Base-by-base conservation (phyloP, 2,113 vertebrate genomes). In the Malurus elegans region DNA sequence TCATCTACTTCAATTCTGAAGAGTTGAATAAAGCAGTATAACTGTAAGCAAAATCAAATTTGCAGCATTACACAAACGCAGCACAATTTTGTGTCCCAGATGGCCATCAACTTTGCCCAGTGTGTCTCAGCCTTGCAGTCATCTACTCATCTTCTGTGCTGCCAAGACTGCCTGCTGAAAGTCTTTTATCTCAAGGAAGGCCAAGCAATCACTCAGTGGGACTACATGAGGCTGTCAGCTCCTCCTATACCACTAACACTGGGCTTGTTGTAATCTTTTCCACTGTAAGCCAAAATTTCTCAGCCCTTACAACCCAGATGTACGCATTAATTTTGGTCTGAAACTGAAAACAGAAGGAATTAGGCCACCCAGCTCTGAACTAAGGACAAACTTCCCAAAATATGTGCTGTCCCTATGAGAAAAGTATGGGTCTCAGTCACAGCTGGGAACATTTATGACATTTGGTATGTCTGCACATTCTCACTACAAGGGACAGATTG, bases 401-500 rank as follows among this genome's bases (percentile, higher is more conserved):
- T 92, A 50, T 93, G 54, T 72, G 86, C 44, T 95, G 94, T 86
- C 79, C 80, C 88, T 93, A 18, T 91, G 88, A 92, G 93, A 88
- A 96, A 96, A 94, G 18, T 76, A 92, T 71, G 89, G 69, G 74
- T 92, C 88, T 96, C 57, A 36, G 48, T 95, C 96, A 78, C 96
- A 97, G 90, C 95, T 97, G 96, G 93, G 96, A 97, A 67, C 93
- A 95, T 96, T 96, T 96, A 96, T 93, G 93, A 93, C 75, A 94
- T 93, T 96, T 95, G 71, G 94, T 97, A 92, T 91, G 88, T 95
- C 96, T 97, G 92, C 95, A 95, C 71, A 96, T 91, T 96, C 94
- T 97, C 96, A 92, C 74, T 94, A 82, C 23, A 10, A 95, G 69
- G 92, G 95, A 96, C 94, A 90, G 82, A 93, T 73, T 94, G 92